Percentiles rank a stretch among this genome's conserved stretches.
Conservation (phyloP, 2,113 vertebrate genomes). For the Poecile atricapillus region DNA sequence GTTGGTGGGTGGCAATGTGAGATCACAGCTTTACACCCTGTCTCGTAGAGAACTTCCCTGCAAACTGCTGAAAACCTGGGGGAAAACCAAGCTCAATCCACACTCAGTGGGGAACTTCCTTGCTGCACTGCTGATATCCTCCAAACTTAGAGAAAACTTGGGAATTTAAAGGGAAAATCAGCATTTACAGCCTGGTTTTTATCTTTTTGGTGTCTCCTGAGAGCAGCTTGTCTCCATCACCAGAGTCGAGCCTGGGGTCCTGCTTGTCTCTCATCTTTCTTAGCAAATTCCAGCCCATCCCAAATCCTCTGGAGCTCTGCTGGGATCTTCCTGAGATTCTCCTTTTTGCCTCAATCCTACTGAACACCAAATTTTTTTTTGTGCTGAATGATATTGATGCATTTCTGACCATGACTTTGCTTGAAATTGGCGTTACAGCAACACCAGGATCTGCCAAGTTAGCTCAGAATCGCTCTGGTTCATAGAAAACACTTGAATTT, state of each 20-base stretch:
- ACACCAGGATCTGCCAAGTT: not conserved
- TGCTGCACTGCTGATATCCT: not conserved
- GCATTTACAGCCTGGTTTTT: not conserved
- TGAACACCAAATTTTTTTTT: not conserved
- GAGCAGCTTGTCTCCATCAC: not conserved
- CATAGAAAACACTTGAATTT: not conserved
- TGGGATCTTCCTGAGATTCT: not conserved
- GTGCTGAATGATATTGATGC: not conserved
- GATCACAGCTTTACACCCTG: constrained; percentile 25
- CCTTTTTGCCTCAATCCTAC: not conserved
- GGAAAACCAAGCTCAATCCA: not conserved
- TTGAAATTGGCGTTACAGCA: not conserved
- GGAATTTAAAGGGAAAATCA: not conserved
- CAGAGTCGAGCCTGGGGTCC: fast-evolving
- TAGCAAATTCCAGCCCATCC: not conserved
- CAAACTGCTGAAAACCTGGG: not conserved
- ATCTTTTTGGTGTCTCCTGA: not conserved
- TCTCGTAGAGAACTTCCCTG: not conserved
- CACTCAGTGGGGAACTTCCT: not conserved
- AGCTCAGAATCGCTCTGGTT: not conserved
- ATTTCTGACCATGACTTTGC: not conserved
- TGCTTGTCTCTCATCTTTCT: not conserved
- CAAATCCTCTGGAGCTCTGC: not conserved
- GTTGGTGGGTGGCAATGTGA: constrained; percentile 17
- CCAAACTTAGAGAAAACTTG: not conserved